These are phyloP conservation scores for Danaus chrysippus DNA, from an alignment of 2,888 invertebrate genomes.

Conservation along the genomic window DNA sequence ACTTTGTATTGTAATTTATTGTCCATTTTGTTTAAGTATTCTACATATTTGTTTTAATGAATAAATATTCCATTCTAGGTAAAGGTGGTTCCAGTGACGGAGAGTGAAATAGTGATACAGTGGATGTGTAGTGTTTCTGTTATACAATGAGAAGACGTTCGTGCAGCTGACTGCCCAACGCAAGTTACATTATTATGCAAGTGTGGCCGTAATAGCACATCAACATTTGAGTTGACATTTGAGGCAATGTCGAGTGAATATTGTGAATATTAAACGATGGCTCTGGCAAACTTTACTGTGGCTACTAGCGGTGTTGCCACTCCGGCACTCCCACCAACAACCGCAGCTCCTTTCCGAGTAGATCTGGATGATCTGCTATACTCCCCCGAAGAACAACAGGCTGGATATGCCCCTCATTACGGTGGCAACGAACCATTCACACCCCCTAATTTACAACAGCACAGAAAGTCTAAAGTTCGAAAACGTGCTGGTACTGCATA, in stretches of 20 bases:
- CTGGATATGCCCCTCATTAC: conserved; percentile 47
- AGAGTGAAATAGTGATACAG: conserved; percentile 48
- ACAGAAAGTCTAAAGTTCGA: conserved; percentile 59
- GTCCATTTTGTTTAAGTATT: neutral
- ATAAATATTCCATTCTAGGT: conserved; percentile 61
- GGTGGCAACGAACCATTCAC: conserved; percentile 53
- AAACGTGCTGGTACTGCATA: conserved; percentile 72
- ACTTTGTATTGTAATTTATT: conserved; percentile 1
- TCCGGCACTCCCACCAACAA: conserved; percentile 54
- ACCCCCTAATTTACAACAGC: conserved; percentile 48
- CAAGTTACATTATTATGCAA: conserved; percentile 57
- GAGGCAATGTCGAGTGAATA: conserved; percentile 61
- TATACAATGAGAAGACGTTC: conserved; percentile 56
- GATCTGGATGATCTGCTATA: conserved; percentile 67
- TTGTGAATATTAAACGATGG: conserved; percentile 62
- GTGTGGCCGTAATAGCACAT: conserved; percentile 48
- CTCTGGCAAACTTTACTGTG: conserved; percentile 68
- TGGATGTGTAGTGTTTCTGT: conserved; percentile 52
- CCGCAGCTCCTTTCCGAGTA: conserved; percentile 55
- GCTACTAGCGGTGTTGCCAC: conserved; percentile 56
- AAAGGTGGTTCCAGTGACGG: conserved; percentile 33
- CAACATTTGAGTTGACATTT: conserved; percentile 44
- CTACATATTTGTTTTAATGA: neutral
- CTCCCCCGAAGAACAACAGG: conserved; percentile 56
- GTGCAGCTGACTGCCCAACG: conserved; percentile 48